Base-by-base conservation (phyloP, 1,140 invertebrate genomes). In the Cephus cinctus region DNA sequence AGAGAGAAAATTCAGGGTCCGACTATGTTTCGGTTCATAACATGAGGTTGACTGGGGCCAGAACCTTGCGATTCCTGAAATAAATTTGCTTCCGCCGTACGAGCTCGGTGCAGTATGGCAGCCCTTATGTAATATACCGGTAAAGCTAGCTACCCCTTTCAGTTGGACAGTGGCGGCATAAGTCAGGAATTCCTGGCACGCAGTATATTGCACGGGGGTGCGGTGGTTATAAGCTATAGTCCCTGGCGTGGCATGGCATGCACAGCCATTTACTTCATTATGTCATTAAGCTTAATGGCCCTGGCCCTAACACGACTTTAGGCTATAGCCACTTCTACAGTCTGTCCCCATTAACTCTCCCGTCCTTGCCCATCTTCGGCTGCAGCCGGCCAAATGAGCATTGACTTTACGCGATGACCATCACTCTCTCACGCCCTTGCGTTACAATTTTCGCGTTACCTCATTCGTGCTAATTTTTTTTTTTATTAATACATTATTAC, bases 191-290 rank as follows among this genome's bases (percentile, higher is more conserved):
- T 76, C 67, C 71, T 61, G 70, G 71, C 71, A 73, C 59, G 74
- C 70, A 60, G 67, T 71, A 74, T 77, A 77, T 77, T 76, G 67
- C 69, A 59, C 63, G 61, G 59, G 71, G 62, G 12, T 41, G 45
- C 31, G 59, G 64, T 59, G 70, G 69, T 73, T 75, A 76, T 75
- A 72, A 74, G 72, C 73, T 72, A 76, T 71, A 73, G 68, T 69
- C 68, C 57, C 43, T 46, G 56, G 59, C 58, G 45, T 60, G 59
- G 67, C 63, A 71, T 67, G 71, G 71, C 66, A 74, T 73, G 72
- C 72, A 72, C 71, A 75, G 74, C 74, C 73, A 77, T 77, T 77
- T 77, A 77, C 74, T 77, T 77, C 74, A 77, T 77, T 77, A 77
- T 77, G 74, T 77, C 74, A 77, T 77, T 77, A 77, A 75, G 74